A percentile compares a stretch with the other conserved stretches of the same genome.
Evolutionary conservation across 2,888 invertebrate genomes (phyloP).

Genomic region (Philaethria dido): DNA sequence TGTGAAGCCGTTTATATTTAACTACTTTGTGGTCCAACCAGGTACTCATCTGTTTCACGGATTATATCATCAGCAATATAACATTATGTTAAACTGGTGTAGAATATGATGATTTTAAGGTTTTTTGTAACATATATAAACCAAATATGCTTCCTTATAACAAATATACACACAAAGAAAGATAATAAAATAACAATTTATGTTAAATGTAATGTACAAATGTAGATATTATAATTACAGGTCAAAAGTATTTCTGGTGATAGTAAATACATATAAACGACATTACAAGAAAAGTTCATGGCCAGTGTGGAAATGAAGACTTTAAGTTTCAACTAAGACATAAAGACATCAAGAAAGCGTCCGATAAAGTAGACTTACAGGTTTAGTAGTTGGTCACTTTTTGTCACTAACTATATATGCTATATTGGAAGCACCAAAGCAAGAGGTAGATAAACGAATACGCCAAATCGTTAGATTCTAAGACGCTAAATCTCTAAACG

Average conservation of each 20-base stretch:
- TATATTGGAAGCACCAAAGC: conserved; percentile 84
- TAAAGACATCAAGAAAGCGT: conserved; percentile 77
- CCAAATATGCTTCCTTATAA: no score
- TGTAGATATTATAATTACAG: conserved; percentile 75
- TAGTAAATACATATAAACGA: conserved; percentile 89
- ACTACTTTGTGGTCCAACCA: no score
- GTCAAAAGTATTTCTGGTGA: conserved; percentile 90
- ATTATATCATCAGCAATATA: no score
- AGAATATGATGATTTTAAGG: no score
- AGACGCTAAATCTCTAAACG: conserved; percentile 68
- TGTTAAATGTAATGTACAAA: not conserved
- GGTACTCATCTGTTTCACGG: no score
- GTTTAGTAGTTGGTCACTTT: conserved; percentile 86
- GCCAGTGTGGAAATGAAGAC: conserved; percentile 92
- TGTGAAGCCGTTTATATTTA: no score
- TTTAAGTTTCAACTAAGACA: conserved; percentile 87
- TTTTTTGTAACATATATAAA: no score
- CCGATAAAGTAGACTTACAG: conserved; percentile 79
- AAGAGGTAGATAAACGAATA: conserved; percentile 67
- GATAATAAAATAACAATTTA: not conserved
- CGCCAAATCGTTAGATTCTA: conserved; percentile 64
- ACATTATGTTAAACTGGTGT: no score
- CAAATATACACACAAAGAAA: not conserved
- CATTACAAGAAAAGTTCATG: conserved; percentile 89
- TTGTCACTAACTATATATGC: conserved; percentile 88